These are phyloP conservation scores for Heliothis virescens DNA, from an alignment of 1,140 invertebrate species.

Conservation along the genomic window DNA sequence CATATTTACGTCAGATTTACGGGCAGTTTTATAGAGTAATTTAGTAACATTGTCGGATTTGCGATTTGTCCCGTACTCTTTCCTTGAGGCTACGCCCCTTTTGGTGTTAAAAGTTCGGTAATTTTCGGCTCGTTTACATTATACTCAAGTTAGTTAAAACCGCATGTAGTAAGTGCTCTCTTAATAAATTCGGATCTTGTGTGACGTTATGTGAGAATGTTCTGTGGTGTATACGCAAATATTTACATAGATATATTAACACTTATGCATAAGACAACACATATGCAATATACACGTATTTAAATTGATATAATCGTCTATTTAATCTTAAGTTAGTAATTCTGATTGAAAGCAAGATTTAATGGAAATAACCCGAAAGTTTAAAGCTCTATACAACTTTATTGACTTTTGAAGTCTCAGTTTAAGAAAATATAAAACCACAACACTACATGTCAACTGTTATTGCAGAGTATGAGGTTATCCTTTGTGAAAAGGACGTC, in stretches of 20 bases:
- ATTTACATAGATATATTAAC: background rate
- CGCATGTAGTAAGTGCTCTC: slow-evolving; percentile 1
- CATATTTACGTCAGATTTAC: background rate
- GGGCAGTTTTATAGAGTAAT: background rate
- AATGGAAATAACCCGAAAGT: background rate
- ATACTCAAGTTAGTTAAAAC: slow-evolving; percentile 20
- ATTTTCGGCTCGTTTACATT: slow-evolving; percentile 32
- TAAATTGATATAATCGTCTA: slow-evolving; percentile 15
- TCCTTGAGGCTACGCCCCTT: background rate
- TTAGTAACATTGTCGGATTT: background rate
- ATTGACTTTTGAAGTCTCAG: too few relatives aligned
- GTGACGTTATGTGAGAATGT: background rate
- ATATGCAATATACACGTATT: background rate
- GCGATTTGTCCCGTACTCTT: too few relatives aligned
- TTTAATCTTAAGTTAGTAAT: slow-evolving; percentile 23
- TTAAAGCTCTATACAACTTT: too few relatives aligned
- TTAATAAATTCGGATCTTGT: background rate
- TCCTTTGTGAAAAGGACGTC: too few relatives aligned
- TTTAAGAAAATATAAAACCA: too few relatives aligned
- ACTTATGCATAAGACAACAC: slow-evolving; percentile 7
- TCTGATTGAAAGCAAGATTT: background rate
- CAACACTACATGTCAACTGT: background rate
- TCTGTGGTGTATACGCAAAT: background rate
- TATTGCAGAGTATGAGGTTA: background rate
- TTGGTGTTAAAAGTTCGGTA: slow-evolving; percentile 3